These are phyloP conservation scores for Acronicta psi DNA, from an alignment of 2,888 invertebrate species.

Conservation along the genomic window DNA sequence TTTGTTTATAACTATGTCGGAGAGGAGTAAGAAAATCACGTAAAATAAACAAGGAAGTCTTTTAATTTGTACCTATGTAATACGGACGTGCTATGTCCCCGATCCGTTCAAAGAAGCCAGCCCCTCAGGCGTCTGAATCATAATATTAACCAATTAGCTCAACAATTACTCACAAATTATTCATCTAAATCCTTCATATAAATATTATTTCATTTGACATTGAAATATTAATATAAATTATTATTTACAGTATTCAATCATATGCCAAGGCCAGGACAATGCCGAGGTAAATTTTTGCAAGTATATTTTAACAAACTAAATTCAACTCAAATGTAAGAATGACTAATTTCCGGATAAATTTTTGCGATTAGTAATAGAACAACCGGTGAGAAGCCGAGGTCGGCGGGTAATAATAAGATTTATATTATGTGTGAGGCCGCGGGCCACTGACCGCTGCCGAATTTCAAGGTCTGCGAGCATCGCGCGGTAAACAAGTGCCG, in stretches of 20 bases:
- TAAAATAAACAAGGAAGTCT: conserved; percentile 24
- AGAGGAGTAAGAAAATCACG: conserved; percentile 16
- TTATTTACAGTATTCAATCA: conserved; percentile 18
- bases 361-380: conserved; percentile 66
- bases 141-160: conserved; percentile 11
- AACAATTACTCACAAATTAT: conserved; percentile 5
- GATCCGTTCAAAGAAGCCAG: conserved; percentile 11
- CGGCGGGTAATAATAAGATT: conserved; percentile 75
- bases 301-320: conserved; percentile 33
- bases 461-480: conserved; percentile 86
- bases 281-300: conserved; percentile 20
- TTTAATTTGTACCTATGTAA: not conserved
- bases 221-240: conserved; percentile 20
- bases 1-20: conserved; percentile 5
- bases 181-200: conserved; percentile 6
- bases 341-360: conserved; percentile 71
- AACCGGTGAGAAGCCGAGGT: conserved; percentile 63
- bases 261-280: not conserved
- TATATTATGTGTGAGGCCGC: conserved; percentile 71
- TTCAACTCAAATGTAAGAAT: conserved; percentile 42
- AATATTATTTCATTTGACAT: conserved; percentile 18
- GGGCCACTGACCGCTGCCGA: conserved; percentile 87
- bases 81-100: conserved; percentile 12
- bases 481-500: conserved; percentile 85
- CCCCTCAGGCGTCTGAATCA: conserved; percentile 9